Percentiles rank a stretch among this genome's conserved stretches.
Evolutionary conservation across 2,888 invertebrate genomes (phyloP).

Genomic region (Ernsta delagoae): DNA sequence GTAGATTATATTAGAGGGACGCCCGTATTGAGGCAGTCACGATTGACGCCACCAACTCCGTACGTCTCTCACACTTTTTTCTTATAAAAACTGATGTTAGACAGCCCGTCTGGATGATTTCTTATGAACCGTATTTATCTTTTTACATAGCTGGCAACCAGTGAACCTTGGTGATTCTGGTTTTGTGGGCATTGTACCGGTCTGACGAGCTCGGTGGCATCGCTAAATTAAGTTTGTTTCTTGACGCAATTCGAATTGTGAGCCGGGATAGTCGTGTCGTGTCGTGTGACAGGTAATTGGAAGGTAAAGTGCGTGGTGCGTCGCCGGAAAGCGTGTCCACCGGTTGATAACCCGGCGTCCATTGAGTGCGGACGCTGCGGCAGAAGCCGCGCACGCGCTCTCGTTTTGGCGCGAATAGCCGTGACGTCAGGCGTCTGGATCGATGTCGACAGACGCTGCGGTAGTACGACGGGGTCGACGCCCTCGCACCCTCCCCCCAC

Average conservation of each 20-base stretch:
- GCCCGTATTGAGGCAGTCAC: conserved; percentile 83
- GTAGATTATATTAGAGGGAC: conserved; percentile 75
- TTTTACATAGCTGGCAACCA: conserved; percentile 22
- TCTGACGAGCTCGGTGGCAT: conserved; percentile 15
- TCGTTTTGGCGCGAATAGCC: conserved; percentile 84
- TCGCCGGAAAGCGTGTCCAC: conserved; percentile 72
- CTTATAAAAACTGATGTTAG: conserved; percentile 5
- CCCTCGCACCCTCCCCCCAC: conserved; percentile 54
- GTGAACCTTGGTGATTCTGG: conserved; percentile 34
- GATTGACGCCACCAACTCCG: conserved; percentile 82
- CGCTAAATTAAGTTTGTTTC: conserved; percentile 45
- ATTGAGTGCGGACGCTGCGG: conserved; percentile 82
- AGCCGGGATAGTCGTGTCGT: neutral
- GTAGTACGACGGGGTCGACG: conserved; percentile 83
- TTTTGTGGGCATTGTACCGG: conserved; percentile 28
- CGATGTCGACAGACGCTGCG: conserved; percentile 85
- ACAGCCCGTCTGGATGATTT: conserved; percentile 15
- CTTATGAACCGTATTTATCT: conserved; percentile 16
- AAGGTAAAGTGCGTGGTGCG: conserved; percentile 41
- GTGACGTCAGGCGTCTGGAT: conserved; percentile 85
- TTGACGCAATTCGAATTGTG: conserved; percentile 41
- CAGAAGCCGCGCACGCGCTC: conserved; percentile 79
- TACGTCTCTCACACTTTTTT: conserved; percentile 77
- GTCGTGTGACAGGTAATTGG: conserved; percentile 64
- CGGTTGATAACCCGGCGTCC: conserved; percentile 74